Base-by-base conservation (phyloP, 2,797 vertebrate genomes). In the Helicolenus hilgendorfi region DNA sequence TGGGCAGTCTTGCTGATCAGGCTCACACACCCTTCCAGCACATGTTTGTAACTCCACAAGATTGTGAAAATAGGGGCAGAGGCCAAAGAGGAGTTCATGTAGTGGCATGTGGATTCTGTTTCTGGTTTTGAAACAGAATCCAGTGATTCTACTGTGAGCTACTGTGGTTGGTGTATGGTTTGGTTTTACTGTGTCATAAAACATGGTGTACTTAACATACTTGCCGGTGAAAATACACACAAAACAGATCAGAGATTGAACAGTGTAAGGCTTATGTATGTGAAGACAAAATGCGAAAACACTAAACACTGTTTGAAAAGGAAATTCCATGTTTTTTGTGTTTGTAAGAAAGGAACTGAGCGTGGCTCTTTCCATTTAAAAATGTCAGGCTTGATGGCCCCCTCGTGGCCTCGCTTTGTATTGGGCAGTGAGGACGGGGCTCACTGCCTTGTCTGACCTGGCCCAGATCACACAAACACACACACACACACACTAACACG, bases 11-110 rank as follows among this genome's bases (percentile, higher is more conserved):
- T 92, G 92, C 81, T 87, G 65, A 94, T 96, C 91, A 91, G 91
- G 93, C 79, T 93, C 79, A 91, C 96, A 95, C 95, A 86, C 96
- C 94, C 94, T 92, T 87, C 59, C 24, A 88, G 35, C 33, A 53
- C 86, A 89, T 70, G 58, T 83, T 87, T 78, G n/a, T 60, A 80
- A 81, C 79, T 75, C 75, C 36, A 38, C 1, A 22, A 75, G 75
- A 70, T 71, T 71, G 41, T 84, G 55, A 29, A 71, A 78, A 81
- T 71, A 74, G 18, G 62, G 72, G 68, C 63, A 85, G 87, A 89
- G 89, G 90, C 89, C 73, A 79, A 77, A 76, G 27, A 56, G 78
- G 27, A 56, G 78, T 87, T 93, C 85, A 72, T 94, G 89, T 91
- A 85, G 84, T 64, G 73, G 55, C 91, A 93, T 94, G 93, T 78